phyloP scores from a whole-genome alignment of 2,797 vertebrate species.

The Rhynchotus rufescens region DNA sequence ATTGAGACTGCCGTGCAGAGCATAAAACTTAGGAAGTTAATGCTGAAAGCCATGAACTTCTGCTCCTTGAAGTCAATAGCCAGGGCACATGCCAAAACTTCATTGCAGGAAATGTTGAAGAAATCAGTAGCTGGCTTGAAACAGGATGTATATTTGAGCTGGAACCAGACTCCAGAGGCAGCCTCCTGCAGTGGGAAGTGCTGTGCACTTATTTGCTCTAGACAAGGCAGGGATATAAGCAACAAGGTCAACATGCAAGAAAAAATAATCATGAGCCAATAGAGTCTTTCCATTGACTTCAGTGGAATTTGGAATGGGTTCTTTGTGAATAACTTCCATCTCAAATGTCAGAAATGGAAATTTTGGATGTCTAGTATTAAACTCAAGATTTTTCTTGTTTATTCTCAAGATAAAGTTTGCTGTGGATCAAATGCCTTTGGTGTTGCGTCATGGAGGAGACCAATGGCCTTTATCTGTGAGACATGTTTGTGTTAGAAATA shows the following conservation, averaged over 20 bases:
- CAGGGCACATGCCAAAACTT: background rate
- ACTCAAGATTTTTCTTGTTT: background rate
- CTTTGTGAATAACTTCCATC: background rate
- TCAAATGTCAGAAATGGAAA: constrained; percentile 5
- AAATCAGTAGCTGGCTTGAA: background rate
- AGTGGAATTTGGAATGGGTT: background rate
- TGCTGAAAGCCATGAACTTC: background rate
- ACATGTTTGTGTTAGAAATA: background rate
- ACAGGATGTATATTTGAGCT: background rate
- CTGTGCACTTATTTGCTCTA: rapidly evolving
- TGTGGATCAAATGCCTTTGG: background rate
- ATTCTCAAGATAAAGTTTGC: background rate
- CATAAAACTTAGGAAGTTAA: background rate
- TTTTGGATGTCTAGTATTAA: background rate
- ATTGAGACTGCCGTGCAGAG: background rate
- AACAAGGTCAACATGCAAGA: background rate
- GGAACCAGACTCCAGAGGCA: background rate
- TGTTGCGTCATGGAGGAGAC: background rate
- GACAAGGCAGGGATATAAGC: background rate
- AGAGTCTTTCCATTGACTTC: constrained; percentile 1
- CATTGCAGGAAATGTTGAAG: background rate
- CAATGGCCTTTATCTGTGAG: background rate
- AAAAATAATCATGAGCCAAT: background rate
- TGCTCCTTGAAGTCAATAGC: background rate
- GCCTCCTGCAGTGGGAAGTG: background rate